Base-by-base conservation (phyloP, 1,140 invertebrate species). In the Helicoverpa armigera region DNA sequence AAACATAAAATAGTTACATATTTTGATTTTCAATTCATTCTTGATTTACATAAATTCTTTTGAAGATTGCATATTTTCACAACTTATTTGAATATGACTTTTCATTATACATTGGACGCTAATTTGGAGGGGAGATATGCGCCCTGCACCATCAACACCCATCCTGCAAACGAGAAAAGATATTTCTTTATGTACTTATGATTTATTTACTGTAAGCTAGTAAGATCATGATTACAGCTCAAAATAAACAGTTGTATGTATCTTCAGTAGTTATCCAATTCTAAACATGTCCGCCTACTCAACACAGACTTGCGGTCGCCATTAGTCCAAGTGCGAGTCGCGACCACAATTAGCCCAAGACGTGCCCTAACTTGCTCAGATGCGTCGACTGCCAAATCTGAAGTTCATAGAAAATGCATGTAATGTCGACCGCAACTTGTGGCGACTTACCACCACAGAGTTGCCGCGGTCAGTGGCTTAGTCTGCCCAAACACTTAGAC, bases 341-440 rank as follows among this genome's bases (percentile, higher is more conserved):
- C 23, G 11, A 13, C 67, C 67, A 70, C 67, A 31, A 70, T 70
- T 53, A 70, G 23, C 50, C 50, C 18, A 70, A 53, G 50, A 70
- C 50, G 50, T 53, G 29, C 29, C 61, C 61, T 31, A 29, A 70
- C 18, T 70, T 70, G n/a, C 18, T 12, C 67, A 13, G 67, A 53
- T 50, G 67, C 67, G 50, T 53, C 50, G 67, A 70, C 53, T 23
- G 67, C 67, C 50, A 50, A 70, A 70, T 70, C 53, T 54, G 67
- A 50, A 53, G 50, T 70, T 31, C 67, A 70, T 70, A 53, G 18
- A 70, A 70, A 70, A 70, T 70, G 48, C 67, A 70, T 70, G 67
- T 53, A 12, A 54, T 70, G 67, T 70, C 67, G 50, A 70, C 48
- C 67, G 67, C 67, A 31, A 70, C 67, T 53, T 70, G 67, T n/a